A percentile compares a stretch with the other conserved stretches of the same genome.
phyloP scores from a whole-genome alignment of 2,888 invertebrate genomes.

The Xestobium rufovillosum region DNA sequence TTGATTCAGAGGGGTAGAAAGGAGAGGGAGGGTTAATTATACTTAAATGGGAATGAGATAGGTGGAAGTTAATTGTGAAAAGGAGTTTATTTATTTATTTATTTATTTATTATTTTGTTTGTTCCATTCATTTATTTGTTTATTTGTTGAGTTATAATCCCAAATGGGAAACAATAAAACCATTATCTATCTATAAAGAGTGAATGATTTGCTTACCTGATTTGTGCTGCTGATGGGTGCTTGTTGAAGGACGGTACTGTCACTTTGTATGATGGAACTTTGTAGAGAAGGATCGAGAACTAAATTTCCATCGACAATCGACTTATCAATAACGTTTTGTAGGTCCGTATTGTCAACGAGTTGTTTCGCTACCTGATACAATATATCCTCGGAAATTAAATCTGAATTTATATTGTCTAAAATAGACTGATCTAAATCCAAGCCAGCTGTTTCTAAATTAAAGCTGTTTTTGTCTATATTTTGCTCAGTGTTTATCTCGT shows the following conservation, averaged over 20 bases:
- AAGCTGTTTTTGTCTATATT: constrained; percentile 34
- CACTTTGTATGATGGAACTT: constrained; percentile 20
- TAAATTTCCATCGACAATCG: constrained; percentile 38
- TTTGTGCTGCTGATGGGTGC: too few relatives aligned
- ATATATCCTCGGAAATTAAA: constrained; percentile 61
- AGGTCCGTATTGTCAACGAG: constrained; percentile 60
- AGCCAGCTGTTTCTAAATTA: constrained; percentile 48
- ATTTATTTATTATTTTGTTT: too few relatives aligned
- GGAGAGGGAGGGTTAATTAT: too few relatives aligned
- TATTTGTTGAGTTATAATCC: too few relatives aligned
- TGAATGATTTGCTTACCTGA: too few relatives aligned
- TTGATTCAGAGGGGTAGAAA: too few relatives aligned
- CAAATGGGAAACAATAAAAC: too few relatives aligned
- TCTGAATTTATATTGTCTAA: constrained; percentile 56
- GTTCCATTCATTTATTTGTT: too few relatives aligned
- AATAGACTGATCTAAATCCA: constrained; percentile 53
- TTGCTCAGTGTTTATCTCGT: constrained; percentile 15
- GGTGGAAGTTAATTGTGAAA: too few relatives aligned
- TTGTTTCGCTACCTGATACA: constrained; percentile 64
- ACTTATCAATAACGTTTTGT: constrained; percentile 65
- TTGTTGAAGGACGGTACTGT: constrained; percentile 4
- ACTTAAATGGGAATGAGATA: too few relatives aligned
- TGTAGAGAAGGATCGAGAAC: constrained; percentile 34
- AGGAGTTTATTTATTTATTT: too few relatives aligned
- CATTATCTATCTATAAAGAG: too few relatives aligned